Evolutionary conservation across 2,888 invertebrate species (phyloP), one percentile per base, ranked within the genome.

Genomic region (Tineola bisselliella): DNA sequence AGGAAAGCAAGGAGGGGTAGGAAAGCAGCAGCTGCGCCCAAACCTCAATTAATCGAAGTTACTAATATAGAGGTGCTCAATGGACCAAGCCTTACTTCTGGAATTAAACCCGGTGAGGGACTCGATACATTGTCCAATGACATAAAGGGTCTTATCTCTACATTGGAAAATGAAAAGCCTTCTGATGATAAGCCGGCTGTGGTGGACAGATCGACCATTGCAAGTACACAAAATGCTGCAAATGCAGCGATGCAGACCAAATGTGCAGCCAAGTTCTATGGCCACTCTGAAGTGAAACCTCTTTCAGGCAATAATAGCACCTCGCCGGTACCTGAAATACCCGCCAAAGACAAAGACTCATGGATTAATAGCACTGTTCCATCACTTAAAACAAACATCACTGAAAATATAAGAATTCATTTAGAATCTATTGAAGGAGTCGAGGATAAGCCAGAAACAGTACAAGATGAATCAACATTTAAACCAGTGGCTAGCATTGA

Each of bases 401-500:
- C 81, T 67, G 86, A 87, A 64, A 86, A 83, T 66, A 84, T 88
- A 44, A 75, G 79, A 63, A 75, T 88, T 57, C 82, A 80, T 66
- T 86, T 84, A 68, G 87, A 86, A 62, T 52, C 48, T 33, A 56
- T 56, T 19, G 83, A 81, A 59, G 84, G 87, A 65, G 76, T 83
- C 0, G 72, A 71, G 17, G 86, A 87, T 57, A 83, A 82, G 64
- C 70, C 75, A 13, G 86, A 86, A 52, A 67, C 70, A 17, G 67
- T 70, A 8, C 79, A 78, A 65, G 76, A 72, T 63, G 84, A 82
- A 62, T 74, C 81, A 62, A 70, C 80, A 30, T 86, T 77, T 65
- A 84, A 82, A 66, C 69, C 79, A 54, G 81, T 83, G 17, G 83
- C 86, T 13, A 86, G 84, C 65, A 87, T 88, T 68, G 87, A 87